Evolutionary conservation across 2,797 vertebrate species (phyloP), one percentile per base, ranked within the genome.

Genomic region (Chiroxiphia lanceolata): DNA sequence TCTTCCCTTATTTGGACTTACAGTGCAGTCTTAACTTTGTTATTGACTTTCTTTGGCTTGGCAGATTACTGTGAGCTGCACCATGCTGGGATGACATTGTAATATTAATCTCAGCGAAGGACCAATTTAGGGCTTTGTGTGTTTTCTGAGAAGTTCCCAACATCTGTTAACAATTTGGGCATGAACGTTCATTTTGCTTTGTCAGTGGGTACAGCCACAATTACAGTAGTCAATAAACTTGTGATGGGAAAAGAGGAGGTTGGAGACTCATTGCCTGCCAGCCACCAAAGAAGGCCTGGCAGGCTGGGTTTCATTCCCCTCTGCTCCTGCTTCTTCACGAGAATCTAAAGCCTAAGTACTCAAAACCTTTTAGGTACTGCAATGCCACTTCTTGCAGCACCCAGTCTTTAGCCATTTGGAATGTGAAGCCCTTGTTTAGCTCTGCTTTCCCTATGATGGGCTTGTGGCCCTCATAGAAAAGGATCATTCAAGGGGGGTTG

Each of bases 1-100:
- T 85, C 48, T 95, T 83, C 68, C 90, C 90, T 92, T 95, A 72
- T 87, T 93, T 92, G 87, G 89, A 33, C 53, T 84, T 87, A 38
- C 4, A 84, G 74, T 38, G 42, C 33, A 57, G 90, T n/a, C 87
- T 82, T 79, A 56, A 84, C 92, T 81, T 87, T 15, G 44, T 59
- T 56, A 87, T 71, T 72, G 42, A 60, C n/a, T 83, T 80, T 83
- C 89, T 89, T 92, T 87, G 79, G 68, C 36, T 88, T 54, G 82
- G 72, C 72, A 91, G 57, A 27, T 83, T 26, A 25, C 65, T 48
- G 65, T 54, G 69, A 89, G 48, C 10, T 5, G 63, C 79, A 25
- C 36, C 6, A 65, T 56, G 83, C 91, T 0, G 2, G 56, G 34
- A 67, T 90, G 85, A 84, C 60, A 61, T 87, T 93, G 45, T 40